Conservation (phyloP, 1,140 invertebrate genomes). For the Drosophila melanogaster region DNA sequence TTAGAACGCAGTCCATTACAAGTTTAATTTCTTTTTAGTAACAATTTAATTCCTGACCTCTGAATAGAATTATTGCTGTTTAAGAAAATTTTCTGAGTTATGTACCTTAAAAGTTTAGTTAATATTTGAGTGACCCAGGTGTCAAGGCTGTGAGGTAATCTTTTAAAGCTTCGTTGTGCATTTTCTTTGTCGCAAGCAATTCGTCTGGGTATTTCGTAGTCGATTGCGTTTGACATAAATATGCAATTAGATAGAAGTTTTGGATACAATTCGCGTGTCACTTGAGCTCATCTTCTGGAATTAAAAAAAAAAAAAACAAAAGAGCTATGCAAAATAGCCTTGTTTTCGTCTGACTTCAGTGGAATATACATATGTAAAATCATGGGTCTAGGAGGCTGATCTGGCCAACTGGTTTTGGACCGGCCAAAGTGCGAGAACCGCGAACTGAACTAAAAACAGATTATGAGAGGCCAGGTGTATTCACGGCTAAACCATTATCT, state of each 20-base stretch:
- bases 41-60: too few species aligned
- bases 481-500: slow-evolving; percentile 33
- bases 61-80: background rate
- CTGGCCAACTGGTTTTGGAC: slow-evolving; percentile 32
- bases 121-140: too few species aligned
- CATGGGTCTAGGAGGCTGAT: slow-evolving; percentile 5
- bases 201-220: background rate
- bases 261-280: background rate
- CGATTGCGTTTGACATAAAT: background rate
- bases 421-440: slow-evolving; percentile 37
- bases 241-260: slow-evolving; percentile 3
- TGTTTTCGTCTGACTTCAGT: slow-evolving; percentile 10
- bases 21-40: background rate
- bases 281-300: slow-evolving; percentile 9
- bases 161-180: background rate
- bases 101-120: too few species aligned
- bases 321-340: slow-evolving; percentile 33
- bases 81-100: background rate
- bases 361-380: slow-evolving; percentile 30
- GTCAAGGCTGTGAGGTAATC: background rate
- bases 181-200: background rate
- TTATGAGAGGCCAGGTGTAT: slow-evolving; percentile 21
- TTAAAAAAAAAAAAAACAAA: slow-evolving; percentile 2
- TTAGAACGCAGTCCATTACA: background rate
- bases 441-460: slow-evolving; percentile 20